Percentiles rank a stretch among this genome's conserved stretches.
phyloP scores from a whole-genome alignment of 2,888 invertebrate species.

The Tineola bisselliella region DNA sequence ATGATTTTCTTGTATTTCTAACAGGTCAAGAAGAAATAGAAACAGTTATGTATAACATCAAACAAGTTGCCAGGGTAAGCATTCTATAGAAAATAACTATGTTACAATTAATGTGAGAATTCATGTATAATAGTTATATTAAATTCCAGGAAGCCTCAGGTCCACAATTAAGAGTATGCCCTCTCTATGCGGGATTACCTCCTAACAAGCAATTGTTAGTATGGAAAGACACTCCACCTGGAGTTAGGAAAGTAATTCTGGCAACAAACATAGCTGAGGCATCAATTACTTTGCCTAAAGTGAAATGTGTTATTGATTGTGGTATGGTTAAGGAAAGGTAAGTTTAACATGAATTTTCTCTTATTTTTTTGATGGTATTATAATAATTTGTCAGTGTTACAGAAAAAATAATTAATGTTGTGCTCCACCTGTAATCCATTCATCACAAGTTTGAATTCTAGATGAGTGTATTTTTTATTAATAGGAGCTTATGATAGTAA shows the following conservation, averaged over 20 bases:
- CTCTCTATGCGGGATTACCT: constrained; percentile 92
- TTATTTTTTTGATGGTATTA: no score
- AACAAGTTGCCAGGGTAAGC: constrained; percentile 74
- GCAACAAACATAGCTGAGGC: constrained; percentile 99
- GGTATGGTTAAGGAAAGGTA: constrained; percentile 91
- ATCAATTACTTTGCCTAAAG: constrained; percentile 93
- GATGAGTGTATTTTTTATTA: no score
- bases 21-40: constrained; percentile 99
- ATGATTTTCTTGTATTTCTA: constrained; percentile 91
- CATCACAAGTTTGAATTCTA: no score
- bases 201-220: constrained; percentile 87
- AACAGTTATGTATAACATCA: constrained; percentile 78
- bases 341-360: constrained; percentile 15
- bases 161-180: constrained; percentile 79
- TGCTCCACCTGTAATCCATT: no score
- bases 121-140: no score
- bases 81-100: no score
- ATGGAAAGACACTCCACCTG: constrained; percentile 77
- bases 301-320: constrained; percentile 90
- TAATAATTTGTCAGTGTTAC: no score
- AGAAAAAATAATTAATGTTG: no score
- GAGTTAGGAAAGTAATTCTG: constrained; percentile 88
- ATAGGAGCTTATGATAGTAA: no score
- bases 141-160: constrained; percentile 62
- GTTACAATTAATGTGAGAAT: no score